These are phyloP conservation scores for Atlantisia rogersi DNA, from an alignment of 2,113 vertebrate species.

Conservation along the genomic window DNA sequence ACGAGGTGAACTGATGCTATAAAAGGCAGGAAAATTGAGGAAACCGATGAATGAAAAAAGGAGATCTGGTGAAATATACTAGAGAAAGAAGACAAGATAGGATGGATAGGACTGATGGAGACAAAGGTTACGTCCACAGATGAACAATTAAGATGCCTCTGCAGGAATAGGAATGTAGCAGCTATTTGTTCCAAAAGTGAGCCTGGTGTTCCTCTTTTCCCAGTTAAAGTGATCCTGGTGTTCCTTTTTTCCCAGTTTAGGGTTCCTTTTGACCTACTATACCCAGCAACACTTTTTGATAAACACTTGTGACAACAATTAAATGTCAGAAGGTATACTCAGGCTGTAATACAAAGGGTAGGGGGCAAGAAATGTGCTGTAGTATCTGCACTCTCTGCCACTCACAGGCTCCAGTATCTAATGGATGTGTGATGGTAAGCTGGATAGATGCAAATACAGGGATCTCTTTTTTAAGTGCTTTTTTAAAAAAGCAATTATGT, in stretches of 20 bases:
- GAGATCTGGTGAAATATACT: background rate
- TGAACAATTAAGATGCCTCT: background rate
- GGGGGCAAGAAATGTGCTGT: background rate
- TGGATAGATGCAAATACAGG: background rate
- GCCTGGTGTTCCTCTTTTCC: background rate
- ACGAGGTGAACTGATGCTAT: background rate
- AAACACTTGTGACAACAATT: background rate
- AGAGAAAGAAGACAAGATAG: background rate
- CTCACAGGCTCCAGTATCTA: background rate
- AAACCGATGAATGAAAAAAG: background rate
- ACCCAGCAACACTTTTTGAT: background rate
- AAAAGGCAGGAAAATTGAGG: background rate
- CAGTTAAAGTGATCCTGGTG: background rate
- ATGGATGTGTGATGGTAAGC: background rate
- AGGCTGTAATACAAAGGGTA: background rate
- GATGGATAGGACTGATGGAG: background rate
- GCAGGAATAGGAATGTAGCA: background rate
- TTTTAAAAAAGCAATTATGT: background rate
- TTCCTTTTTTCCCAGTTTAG: background rate
- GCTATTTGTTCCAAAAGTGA: background rate
- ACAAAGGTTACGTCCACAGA: background rate
- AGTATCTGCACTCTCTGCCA: background rate
- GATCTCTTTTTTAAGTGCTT: background rate
- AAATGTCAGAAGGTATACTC: background rate
- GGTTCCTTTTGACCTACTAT: background rate